Evolutionary conservation across 2,888 invertebrate species (phyloP).

Genomic region (Athripsodes cinereus): DNA sequence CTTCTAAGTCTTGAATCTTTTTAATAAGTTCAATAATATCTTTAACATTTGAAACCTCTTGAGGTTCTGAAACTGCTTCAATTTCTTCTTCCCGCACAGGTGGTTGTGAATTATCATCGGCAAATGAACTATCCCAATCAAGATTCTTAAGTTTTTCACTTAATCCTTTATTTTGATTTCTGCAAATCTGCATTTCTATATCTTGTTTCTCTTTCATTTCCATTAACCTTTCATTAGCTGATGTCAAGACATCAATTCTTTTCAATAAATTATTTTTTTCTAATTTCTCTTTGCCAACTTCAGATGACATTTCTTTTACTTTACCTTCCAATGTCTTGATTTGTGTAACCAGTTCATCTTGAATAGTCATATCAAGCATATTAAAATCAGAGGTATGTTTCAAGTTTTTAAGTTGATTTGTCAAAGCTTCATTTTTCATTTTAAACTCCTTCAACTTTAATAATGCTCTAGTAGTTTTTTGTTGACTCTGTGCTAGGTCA

Average conservation of each 20-base stretch:
- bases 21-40: conserved; percentile 48
- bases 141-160: conserved; percentile 57
- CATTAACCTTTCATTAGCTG: conserved; percentile 69
- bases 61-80: conserved; percentile 40
- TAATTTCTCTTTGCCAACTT: conserved; percentile 52
- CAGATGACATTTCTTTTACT: conserved; percentile 52
- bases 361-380: conserved; percentile 70
- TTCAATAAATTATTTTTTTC: conserved; percentile 67
- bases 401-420: conserved; percentile 48
- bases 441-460: conserved; percentile 83
- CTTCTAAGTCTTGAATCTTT: conserved; percentile 52
- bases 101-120: conserved; percentile 25
- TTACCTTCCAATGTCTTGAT: conserved; percentile 60
- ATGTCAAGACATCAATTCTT: conserved; percentile 65
- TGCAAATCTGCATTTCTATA: conserved; percentile 65
- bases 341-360: conserved; percentile 72
- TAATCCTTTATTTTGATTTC: conserved; percentile 64
- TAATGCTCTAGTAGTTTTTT: conserved; percentile 71
- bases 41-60: neutral
- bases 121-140: conserved; percentile 40
- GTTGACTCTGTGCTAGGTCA: conserved; percentile 59
- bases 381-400: conserved; percentile 50
- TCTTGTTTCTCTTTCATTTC: conserved; percentile 81
- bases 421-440: conserved; percentile 55
- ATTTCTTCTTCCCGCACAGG: conserved; percentile 54